Percentiles rank a stretch among this genome's conserved stretches.
Evolutionary conservation across 2,888 invertebrate species (phyloP).

Genomic region (Papilio protenor): DNA sequence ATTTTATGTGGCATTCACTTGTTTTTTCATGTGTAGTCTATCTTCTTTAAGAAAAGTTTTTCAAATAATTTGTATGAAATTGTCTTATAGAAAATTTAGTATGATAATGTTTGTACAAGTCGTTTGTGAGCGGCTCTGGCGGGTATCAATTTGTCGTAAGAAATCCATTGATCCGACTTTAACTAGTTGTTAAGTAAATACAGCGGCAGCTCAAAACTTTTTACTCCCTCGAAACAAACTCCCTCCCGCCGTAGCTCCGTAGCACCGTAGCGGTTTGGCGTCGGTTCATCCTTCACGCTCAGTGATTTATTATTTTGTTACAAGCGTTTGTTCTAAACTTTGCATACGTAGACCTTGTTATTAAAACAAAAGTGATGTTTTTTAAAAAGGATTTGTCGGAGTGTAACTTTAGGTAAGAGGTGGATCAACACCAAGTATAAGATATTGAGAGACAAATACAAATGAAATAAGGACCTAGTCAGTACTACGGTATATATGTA

Average conservation of each 20-base stretch:
- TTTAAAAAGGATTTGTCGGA: background rate
- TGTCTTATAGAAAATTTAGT: background rate
- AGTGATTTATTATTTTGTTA: conserved; percentile 16
- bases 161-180: conserved; percentile 43
- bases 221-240: conserved; percentile 20
- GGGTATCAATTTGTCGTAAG: conserved; percentile 37
- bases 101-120: background rate
- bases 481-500: background rate
- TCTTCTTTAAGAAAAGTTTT: background rate
- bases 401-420: too few relatives aligned
- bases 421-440: too few relatives aligned
- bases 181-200: conserved; percentile 41
- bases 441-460: too few relatives aligned
- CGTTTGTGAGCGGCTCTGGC: background rate
- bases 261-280: background rate
- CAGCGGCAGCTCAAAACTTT: conserved; percentile 27
- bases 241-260: background rate
- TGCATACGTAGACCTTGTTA: background rate
- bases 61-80: background rate
- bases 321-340: background rate
- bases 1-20: background rate
- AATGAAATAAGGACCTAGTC: background rate
- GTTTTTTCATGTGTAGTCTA: background rate
- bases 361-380: background rate
- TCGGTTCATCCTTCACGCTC: conserved; percentile 22